phyloP scores from a whole-genome alignment of 2,113 vertebrate species.

The Phalacrocorax carbo region DNA sequence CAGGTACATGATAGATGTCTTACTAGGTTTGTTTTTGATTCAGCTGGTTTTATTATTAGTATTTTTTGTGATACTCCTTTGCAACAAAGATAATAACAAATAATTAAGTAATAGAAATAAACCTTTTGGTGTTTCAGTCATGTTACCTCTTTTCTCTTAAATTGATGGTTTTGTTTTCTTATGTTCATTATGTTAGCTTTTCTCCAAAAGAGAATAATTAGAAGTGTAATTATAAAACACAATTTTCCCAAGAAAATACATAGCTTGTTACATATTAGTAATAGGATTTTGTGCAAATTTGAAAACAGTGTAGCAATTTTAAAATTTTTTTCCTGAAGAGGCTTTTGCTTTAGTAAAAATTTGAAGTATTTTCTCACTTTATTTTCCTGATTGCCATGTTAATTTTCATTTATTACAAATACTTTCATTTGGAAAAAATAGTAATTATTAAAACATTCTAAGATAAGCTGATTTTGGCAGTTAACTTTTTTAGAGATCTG shows the following conservation, averaged over 20 bases:
- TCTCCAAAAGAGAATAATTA: background rate
- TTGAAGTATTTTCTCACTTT: background rate
- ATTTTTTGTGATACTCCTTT: background rate
- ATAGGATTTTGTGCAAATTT: background rate
- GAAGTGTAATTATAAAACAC: background rate
- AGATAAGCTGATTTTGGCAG: background rate
- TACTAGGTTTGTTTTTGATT: background rate
- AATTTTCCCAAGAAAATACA: background rate
- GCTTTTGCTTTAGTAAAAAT: background rate
- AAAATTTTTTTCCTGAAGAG: background rate
- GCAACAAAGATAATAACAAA: background rate
- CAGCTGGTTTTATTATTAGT: background rate
- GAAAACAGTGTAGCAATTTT: accelerated
- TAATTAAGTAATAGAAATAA: background rate
- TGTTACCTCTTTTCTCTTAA: background rate
- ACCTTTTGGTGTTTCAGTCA: background rate
- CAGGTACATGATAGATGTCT: background rate
- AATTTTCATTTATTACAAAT: background rate
- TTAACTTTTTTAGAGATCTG: background rate
- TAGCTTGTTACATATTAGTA: background rate
- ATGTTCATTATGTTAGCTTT: background rate
- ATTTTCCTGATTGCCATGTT: background rate
- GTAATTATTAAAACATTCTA: slow-evolving; percentile 2
- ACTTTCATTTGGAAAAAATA: slow-evolving; percentile 22
- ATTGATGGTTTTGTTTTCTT: background rate